These are phyloP conservation scores for Gambusia holbrooki DNA, from an alignment of 2,113 vertebrate species.

Conservation along the genomic window DNA sequence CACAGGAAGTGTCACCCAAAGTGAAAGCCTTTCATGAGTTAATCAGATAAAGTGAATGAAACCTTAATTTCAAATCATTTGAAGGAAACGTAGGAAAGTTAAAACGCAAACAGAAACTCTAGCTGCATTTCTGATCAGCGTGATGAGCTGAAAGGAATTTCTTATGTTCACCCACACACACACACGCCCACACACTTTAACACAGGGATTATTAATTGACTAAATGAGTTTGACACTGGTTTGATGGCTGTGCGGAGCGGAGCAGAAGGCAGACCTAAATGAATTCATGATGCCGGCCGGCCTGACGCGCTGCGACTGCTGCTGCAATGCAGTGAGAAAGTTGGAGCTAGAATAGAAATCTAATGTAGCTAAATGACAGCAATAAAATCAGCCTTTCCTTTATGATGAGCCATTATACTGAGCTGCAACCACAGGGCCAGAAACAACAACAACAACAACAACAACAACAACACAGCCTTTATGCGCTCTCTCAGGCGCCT, in stretches of 20 bases:
- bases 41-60: conserved; percentile 19
- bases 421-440: conserved; percentile 6
- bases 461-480: not conserved
- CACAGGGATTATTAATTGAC: conserved; percentile 67
- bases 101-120: not conserved
- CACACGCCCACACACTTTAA: conserved; percentile 28
- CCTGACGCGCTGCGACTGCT: conserved; percentile 31
- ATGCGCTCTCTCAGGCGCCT: not conserved
- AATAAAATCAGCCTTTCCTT: conserved; percentile 61
- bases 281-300: conserved; percentile 68
- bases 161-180: not conserved
- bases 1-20: conserved; percentile 16
- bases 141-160: not conserved
- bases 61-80: not conserved
- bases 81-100: not conserved
- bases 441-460: conserved; percentile 1
- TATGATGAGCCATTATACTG: conserved; percentile 25
- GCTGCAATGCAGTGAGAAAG: conserved; percentile 68
- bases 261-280: conserved; percentile 63
- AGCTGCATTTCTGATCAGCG: not conserved
- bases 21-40: not conserved
- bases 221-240: conserved; percentile 65
- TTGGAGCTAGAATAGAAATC: conserved; percentile 21
- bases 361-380: conserved; percentile 45
- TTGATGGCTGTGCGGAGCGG: conserved; percentile 66